These are phyloP conservation scores for Xestia xanthographa DNA, from an alignment of 2,888 invertebrate genomes.

Conservation along the genomic window DNA sequence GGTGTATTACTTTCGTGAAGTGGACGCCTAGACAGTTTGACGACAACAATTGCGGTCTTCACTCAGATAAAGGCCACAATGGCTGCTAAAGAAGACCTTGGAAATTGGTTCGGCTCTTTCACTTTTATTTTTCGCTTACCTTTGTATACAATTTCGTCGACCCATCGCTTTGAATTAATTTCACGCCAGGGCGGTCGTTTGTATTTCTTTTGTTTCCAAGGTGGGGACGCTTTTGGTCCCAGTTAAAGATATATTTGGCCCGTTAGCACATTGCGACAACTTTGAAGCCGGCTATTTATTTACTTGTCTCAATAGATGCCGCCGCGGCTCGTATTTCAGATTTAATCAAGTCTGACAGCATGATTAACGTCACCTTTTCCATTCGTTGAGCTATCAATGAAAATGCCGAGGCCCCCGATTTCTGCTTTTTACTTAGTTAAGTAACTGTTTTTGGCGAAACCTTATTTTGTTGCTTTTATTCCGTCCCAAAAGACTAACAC, in stretches of 20 bases:
- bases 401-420: conserved; percentile 74
- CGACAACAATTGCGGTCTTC: conserved; percentile 78
- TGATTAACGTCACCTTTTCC: conserved; percentile 86
- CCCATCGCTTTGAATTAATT: conserved; percentile 88
- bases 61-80: conserved; percentile 69
- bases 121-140: conserved; percentile 86
- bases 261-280: conserved; percentile 87
- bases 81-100: conserved; percentile 81
- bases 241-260: conserved; percentile 85
- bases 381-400: conserved; percentile 80
- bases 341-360: conserved; percentile 87
- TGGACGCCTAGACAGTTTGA: conserved; percentile 77
- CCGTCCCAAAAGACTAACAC: conserved; percentile 41
- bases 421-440: conserved; percentile 69
- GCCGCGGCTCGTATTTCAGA: conserved; percentile 85
- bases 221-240: conserved; percentile 80
- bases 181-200: conserved; percentile 84
- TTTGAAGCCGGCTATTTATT: conserved; percentile 86
- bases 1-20: conserved; percentile 59
- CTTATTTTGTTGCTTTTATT: conserved; percentile 57
- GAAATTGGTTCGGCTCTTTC: conserved; percentile 83
- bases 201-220: conserved; percentile 86
- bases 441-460: conserved; percentile 69
- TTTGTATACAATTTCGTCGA: conserved; percentile 86
- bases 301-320: conserved; percentile 85